Base-by-base conservation (phyloP, 2,888 invertebrate species). In the Drosophila pegasa region DNA sequence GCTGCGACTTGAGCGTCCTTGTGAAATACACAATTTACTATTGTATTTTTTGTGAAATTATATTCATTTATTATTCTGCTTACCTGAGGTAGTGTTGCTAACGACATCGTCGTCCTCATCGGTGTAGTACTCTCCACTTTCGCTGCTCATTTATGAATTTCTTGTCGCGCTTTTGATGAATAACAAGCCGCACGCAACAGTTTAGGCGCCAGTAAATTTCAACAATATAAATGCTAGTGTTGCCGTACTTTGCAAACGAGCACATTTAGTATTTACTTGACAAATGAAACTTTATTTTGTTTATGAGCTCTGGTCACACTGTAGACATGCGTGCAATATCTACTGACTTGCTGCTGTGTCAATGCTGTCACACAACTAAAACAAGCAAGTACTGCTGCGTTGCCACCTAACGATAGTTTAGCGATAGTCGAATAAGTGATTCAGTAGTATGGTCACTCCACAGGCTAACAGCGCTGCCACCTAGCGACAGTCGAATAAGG, bases 151-250 rank as follows among this genome's bases (percentile, higher is more conserved):
- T 48, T 22, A 60, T 41, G 1, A 22, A 37, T 22, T 25, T 29
- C 18, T 27, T 18, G 2, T 41, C 29, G 1, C 2, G 31, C 1
- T 22, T 5, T 14, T 2, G 10, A 14, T 12, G 12, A 60, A 54
- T 48, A 29, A 40, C 0, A 27, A 12, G 41, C 52, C 37, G 10
- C 10, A 3, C n/a, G 8, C 31, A 33, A 47, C n/a, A 31, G 22
- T 56, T 58, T 63, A 5, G 61, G 57, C 77, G 77, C 72, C 74
- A 76, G 60, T 60, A 55, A 55, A 41, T 50, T 76, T 74, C 71
- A 76, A 75, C 56, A 40, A 22, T 14, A 6, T 45, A 69, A 45
- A 62, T 73, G 70, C 50, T 56, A 58, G 31, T 25, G 35, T 10
- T 62, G 51, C 58, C 58, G 38, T 56, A 50, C 7, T 59, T 37